These are phyloP conservation scores for Sus cebifrons DNA, from an alignment of 2,797 vertebrate genomes.

Conservation along the genomic window DNA sequence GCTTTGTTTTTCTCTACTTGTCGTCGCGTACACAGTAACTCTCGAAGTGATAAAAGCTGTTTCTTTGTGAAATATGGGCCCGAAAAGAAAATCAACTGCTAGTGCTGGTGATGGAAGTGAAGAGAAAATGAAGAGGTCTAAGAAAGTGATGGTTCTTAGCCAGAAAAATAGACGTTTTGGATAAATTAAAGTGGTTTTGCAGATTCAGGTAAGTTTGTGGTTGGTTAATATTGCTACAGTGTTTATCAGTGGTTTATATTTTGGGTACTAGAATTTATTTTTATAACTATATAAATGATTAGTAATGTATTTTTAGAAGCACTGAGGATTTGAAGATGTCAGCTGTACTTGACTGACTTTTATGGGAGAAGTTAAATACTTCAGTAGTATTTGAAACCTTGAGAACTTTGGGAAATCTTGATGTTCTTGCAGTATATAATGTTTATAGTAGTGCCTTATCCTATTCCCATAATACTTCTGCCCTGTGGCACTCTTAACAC, in stretches of 20 bases:
- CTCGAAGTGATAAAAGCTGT: conserved; percentile 81
- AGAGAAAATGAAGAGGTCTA: conserved; percentile 82
- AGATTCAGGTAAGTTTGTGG: conserved; percentile 81
- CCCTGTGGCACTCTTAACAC: not conserved
- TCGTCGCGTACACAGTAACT: conserved; percentile 73
- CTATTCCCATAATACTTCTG: not conserved
- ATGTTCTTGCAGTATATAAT: not conserved
- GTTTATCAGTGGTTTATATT: conserved; percentile 66
- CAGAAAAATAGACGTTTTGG: conserved; percentile 81
- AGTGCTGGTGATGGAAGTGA: conserved; percentile 82
- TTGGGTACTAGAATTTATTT: conserved; percentile 66
- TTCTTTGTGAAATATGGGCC: conserved; percentile 83
- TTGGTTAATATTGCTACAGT: conserved; percentile 71
- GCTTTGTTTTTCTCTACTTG: conserved; percentile 82
- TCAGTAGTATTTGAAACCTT: conserved; percentile 23
- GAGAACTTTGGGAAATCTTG: not conserved
- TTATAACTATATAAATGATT: conserved; percentile 30
- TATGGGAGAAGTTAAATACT: not conserved
- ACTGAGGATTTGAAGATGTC: conserved; percentile 55
- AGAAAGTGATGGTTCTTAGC: conserved; percentile 81
- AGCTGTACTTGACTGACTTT: conserved; percentile 54
- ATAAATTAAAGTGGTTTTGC: conserved; percentile 82
- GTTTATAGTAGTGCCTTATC: not conserved
- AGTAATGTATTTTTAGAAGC: conserved; percentile 39
- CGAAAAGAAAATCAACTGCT: conserved; percentile 80